A percentile compares a stretch with the other conserved stretches of the same genome.
Evolutionary conservation across 1,140 invertebrate species (phyloP).

Genomic region (Penaeus indicus): DNA sequence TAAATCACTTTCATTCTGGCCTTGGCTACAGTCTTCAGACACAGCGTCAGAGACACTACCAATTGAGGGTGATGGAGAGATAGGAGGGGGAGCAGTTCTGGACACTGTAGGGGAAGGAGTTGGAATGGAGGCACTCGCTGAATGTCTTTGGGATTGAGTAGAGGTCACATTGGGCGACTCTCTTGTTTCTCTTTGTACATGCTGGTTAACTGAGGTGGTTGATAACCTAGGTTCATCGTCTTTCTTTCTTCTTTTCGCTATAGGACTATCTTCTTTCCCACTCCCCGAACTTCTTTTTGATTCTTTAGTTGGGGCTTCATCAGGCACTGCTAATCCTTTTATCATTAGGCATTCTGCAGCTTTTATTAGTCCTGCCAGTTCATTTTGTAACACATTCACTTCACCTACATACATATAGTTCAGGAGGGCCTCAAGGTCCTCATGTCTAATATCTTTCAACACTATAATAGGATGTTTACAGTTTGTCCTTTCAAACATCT

Average conservation of each 20-base stretch:
- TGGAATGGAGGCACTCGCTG: slow-evolving; percentile 48
- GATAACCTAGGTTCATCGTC: slow-evolving; percentile 32
- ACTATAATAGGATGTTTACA: slow-evolving; percentile 60
- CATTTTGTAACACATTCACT: slow-evolving; percentile 56
- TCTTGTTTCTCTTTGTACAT: slow-evolving; percentile 35
- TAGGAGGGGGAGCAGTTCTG: slow-evolving; percentile 33
- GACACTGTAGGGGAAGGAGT: slow-evolving; percentile 38
- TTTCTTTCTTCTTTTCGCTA: slow-evolving; percentile 54
- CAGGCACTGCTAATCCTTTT: slow-evolving; percentile 57
- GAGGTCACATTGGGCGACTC: slow-evolving; percentile 17
- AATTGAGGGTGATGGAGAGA: slow-evolving; percentile 47
- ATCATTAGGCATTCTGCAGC: slow-evolving; percentile 59
- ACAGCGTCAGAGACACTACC: slow-evolving; percentile 57
- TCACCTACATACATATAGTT: slow-evolving; percentile 62
- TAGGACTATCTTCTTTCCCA: slow-evolving; percentile 51
- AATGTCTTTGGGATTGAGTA: slow-evolving; percentile 55
- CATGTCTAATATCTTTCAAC: slow-evolving; percentile 57
- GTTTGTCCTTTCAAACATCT: slow-evolving; percentile 62
- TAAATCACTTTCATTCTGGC: slow-evolving; percentile 39
- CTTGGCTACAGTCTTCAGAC: slow-evolving; percentile 59
- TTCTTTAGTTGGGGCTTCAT: slow-evolving; percentile 58
- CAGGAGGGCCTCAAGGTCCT: slow-evolving; percentile 52
- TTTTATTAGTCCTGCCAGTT: slow-evolving; percentile 55
- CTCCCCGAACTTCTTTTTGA: slow-evolving; percentile 40
- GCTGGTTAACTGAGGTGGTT: slow-evolving; percentile 31